These are phyloP conservation scores for Bombus waltoni DNA, from an alignment of 1,140 invertebrate species.

Conservation along the genomic window DNA sequence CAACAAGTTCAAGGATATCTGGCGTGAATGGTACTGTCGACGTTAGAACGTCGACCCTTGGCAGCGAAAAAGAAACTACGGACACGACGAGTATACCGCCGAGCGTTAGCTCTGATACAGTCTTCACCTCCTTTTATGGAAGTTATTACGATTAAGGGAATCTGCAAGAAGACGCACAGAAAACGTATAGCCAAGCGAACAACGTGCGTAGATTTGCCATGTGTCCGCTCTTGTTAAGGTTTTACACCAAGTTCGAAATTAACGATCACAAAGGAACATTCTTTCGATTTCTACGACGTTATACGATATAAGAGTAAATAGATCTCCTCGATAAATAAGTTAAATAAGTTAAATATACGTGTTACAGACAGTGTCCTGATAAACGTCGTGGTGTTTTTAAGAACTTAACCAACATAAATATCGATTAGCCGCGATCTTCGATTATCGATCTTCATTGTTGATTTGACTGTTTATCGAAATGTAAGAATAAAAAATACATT, in stretches of 20 bases:
- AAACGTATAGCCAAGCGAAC: not conserved
- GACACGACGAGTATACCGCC: constrained; percentile 77
- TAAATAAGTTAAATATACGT: constrained; percentile 9
- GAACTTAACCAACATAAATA: constrained; percentile 10
- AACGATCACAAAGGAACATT: not conserved
- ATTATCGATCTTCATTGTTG: constrained; percentile 8
- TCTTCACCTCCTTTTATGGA: constrained; percentile 88
- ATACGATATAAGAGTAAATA: not conserved
- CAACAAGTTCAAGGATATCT: constrained; percentile 78
- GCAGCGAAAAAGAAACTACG: constrained; percentile 77
- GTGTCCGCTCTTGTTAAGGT: constrained; percentile 12
- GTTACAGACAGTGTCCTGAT: not conserved
- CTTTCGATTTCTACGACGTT: not conserved
- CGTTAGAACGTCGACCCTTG: constrained; percentile 75
- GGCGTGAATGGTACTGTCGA: constrained; percentile 76
- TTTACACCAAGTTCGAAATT: constrained; percentile 40
- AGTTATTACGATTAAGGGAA: constrained; percentile 77
- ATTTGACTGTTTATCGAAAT: constrained; percentile 29
- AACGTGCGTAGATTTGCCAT: constrained; percentile 5
- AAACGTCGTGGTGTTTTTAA: constrained; percentile 24
- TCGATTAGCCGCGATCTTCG: not conserved
- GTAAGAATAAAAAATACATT: constrained; percentile 15
- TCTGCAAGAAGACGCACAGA: constrained; percentile 16
- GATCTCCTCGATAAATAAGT: constrained; percentile 22
- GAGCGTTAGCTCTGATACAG: constrained; percentile 85